Percentiles rank a stretch among this genome's conserved stretches.
Evolutionary conservation across 1,140 invertebrate species (phyloP).

Genomic region (Macrosteles quadrilineatus): DNA sequence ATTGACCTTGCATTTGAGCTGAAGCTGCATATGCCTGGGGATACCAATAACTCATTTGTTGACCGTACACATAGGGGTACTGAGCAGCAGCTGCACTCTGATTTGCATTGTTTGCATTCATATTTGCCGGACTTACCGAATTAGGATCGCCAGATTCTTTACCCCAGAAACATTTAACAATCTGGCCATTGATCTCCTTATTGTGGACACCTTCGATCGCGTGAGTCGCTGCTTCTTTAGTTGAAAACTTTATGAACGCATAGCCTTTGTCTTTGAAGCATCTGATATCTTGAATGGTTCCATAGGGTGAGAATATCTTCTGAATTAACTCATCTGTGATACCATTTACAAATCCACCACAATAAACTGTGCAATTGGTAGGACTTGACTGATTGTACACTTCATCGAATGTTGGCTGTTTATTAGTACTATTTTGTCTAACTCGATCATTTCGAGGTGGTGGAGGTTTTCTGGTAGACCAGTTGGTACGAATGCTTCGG

Average conservation of each 20-base stretch:
- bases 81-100: conserved; percentile 54
- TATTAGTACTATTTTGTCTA: conserved; percentile 50
- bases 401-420: conserved; percentile 68
- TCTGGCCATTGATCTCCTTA: conserved; percentile 93
- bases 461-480: conserved; percentile 97
- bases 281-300: conserved; percentile 94
- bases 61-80: conserved; percentile 63
- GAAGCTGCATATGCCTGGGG: conserved; percentile 63
- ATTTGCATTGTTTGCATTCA: conserved; percentile 56
- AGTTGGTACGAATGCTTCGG: conserved; percentile 97
- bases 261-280: conserved; percentile 99
- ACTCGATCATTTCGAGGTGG: conserved; percentile 61
- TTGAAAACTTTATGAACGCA: conserved; percentile 97
- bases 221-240: conserved; percentile 94
- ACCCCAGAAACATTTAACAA: conserved; percentile 99
- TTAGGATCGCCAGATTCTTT: conserved; percentile 86
- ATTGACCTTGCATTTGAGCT: conserved; percentile 63
- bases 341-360: conserved; percentile 92
- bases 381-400: conserved; percentile 97
- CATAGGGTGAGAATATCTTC: conserved; percentile 92
- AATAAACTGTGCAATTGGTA: conserved; percentile 99
- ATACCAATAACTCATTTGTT: conserved; percentile 82
- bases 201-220: conserved; percentile 98
- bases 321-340: conserved; percentile 95
- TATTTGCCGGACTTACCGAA: conserved; percentile 54